Evolutionary conservation across 2,888 invertebrate species (phyloP), one percentile per base, ranked within the genome.

Genomic region (Agrilus mali): DNA sequence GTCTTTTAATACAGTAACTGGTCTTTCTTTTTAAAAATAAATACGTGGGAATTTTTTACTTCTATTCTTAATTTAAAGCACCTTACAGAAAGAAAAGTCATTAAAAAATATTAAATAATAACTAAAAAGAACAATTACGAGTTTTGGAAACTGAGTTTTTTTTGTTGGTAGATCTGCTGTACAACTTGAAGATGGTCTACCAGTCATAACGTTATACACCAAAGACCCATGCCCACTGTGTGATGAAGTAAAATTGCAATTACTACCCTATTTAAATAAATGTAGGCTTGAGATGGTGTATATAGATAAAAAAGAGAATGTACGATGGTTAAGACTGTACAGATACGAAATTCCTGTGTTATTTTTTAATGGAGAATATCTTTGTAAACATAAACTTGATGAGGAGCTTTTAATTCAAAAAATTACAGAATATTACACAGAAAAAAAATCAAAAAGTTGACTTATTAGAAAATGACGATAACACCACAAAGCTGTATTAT

Each of bases 291-390:
- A 82, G 60, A 80, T 81, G 64, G 76, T 92, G 40, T 80, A 87
- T 64, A 92, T 93, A 39, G 78, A 79, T 13, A 69, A 72, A 12
- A 76, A 76, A 59, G 81, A 79, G 56, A 88, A 90, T 64, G 59
- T 83, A 32, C 70, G 75, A 41, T 88, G 80, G 75, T 68, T 80
- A 45, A 71, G 80, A 46, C 68, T 86, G 37, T 93, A 88, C 59
- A 75, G 80, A 50, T 74, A 81, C 60, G 89, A 93, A 60, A 92
- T 93, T 59, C 92, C 93, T 35, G 92, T 93, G 7, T 66, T 93
- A 52, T 88, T 89, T 65, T 70, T 92, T 7, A 83, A 90, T 67
- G 85, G 83, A 5, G 74, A 81, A 55, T 92, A 77, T 66, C 69
- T 93, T 37, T 86, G 86, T 60, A 86, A 82, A 72, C 84, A 86